phyloP scores from a whole-genome alignment of 2,888 invertebrate species.

The Tenthredo distinguenda region DNA sequence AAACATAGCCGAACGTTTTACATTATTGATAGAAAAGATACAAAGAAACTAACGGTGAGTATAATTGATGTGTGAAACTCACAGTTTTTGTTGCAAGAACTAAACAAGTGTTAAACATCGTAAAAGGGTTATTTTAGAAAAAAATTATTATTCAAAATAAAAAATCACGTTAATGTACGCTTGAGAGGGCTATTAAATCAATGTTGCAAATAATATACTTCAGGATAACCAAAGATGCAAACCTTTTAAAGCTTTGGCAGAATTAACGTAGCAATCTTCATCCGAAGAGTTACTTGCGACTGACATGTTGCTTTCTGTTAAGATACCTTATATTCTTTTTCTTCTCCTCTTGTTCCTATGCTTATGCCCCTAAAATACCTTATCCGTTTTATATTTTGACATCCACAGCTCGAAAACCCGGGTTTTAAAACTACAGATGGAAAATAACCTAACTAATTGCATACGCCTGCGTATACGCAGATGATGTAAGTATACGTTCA shows the following conservation, averaged over 20 bases:
- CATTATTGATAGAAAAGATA: not conserved
- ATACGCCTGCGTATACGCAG: not conserved
- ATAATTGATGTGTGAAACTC: not conserved
- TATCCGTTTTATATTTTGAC: not conserved
- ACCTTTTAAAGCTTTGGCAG: slow-evolving; percentile 58
- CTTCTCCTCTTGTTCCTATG: too few relatives aligned
- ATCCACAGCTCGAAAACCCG: not conserved
- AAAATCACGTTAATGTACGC: not conserved
- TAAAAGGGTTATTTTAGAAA: not conserved
- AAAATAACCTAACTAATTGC: not conserved
- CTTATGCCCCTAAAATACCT: too few relatives aligned
- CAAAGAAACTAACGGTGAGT: not conserved
- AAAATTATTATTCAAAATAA: not conserved
- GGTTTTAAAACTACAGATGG: not conserved
- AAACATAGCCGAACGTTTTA: not conserved
- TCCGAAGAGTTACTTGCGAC: slow-evolving; percentile 54
- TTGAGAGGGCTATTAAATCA: not conserved
- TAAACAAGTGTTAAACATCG: not conserved
- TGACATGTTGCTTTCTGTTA: slow-evolving; percentile 23
- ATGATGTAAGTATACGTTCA: not conserved
- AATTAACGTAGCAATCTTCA: slow-evolving; percentile 57
- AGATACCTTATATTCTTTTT: not conserved
- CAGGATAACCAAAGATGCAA: not conserved
- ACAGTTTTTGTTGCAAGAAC: not conserved
- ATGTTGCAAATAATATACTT: not conserved